Evolutionary conservation across 2,888 invertebrate species (phyloP).

Genomic region (Boloria selene): DNA sequence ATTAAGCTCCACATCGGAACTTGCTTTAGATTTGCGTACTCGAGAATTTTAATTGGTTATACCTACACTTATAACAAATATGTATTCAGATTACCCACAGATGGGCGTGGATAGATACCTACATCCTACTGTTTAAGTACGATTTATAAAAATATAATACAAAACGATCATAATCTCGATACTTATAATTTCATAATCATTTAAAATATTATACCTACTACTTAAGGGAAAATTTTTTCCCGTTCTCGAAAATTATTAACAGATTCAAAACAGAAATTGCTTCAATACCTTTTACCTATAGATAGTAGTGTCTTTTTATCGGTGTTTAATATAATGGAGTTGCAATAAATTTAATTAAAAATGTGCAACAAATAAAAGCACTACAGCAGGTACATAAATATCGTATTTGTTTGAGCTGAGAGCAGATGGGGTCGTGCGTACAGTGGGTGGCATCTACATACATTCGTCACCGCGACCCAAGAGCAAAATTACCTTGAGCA

Average conservation of each 20-base stretch:
- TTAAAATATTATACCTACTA: too few relatives aligned
- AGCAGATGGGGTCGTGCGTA: conserved; percentile 59
- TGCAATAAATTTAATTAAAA: conserved; percentile 47
- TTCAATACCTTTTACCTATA: too few relatives aligned
- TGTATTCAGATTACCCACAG: conserved; percentile 3
- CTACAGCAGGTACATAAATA: conserved; percentile 52
- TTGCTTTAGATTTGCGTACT: conserved; percentile 48
- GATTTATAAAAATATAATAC: too few relatives aligned
- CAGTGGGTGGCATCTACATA: conserved; percentile 76
- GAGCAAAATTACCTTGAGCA: conserved; percentile 39
- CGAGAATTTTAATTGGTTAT: conserved; percentile 46
- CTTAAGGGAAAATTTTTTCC: too few relatives aligned
- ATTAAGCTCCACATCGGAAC: conserved; percentile 62
- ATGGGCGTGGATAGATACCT: neutral
- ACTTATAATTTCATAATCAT: too few relatives aligned
- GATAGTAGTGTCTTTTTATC: too few relatives aligned
- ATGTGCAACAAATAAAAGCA: conserved; percentile 60
- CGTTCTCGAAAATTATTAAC: too few relatives aligned
- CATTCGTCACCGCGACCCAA: conserved; percentile 68
- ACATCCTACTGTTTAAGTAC: neutral
- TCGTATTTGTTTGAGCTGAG: conserved; percentile 67
- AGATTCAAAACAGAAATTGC: too few relatives aligned
- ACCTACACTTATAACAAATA: conserved; percentile 29
- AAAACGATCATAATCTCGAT: too few relatives aligned
- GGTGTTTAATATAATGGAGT: too few relatives aligned